phyloP scores from a whole-genome alignment of 2,113 vertebrate species.

The Brienomyrus longianalis region DNA sequence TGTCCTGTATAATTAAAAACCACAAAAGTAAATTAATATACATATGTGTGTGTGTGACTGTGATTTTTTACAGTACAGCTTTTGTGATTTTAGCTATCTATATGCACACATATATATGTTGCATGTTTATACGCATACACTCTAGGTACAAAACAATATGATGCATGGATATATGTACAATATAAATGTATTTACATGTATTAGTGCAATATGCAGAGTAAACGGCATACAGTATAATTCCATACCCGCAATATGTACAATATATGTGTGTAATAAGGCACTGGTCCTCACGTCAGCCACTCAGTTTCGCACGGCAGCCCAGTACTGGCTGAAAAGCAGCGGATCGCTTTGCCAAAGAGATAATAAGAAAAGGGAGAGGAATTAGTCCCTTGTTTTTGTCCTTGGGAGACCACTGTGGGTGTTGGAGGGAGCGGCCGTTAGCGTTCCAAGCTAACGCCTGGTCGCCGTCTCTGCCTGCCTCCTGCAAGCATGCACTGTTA shows the following conservation, averaged over 20 bases:
- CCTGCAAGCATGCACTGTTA: not conserved
- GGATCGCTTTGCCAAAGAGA: not conserved
- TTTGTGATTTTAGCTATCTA: not conserved
- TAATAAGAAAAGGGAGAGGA: not conserved
- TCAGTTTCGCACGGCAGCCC: not conserved
- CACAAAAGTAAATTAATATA: too few species aligned
- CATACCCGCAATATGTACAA: not conserved
- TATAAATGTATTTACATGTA: not conserved
- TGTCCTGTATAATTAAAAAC: too few species aligned
- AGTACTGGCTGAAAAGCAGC: not conserved
- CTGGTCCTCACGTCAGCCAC: not conserved
- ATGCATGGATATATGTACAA: not conserved
- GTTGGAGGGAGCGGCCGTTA: not conserved
- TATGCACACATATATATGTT: not conserved
- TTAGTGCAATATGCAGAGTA: not conserved
- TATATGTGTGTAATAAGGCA: not conserved
- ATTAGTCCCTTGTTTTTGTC: not conserved
- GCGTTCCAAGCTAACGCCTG: not conserved
- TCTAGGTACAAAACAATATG: too few species aligned
- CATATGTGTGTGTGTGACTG: too few species aligned
- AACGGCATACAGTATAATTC: not conserved
- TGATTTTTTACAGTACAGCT: too few species aligned
- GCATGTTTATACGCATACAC: not conserved
- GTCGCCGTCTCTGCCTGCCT: not conserved
- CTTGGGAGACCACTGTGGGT: not conserved